A percentile compares a stretch with the other conserved stretches of the same genome.
Conservation (phyloP, 2,797 vertebrate genomes). For the Amblyopsis hoosieri region DNA sequence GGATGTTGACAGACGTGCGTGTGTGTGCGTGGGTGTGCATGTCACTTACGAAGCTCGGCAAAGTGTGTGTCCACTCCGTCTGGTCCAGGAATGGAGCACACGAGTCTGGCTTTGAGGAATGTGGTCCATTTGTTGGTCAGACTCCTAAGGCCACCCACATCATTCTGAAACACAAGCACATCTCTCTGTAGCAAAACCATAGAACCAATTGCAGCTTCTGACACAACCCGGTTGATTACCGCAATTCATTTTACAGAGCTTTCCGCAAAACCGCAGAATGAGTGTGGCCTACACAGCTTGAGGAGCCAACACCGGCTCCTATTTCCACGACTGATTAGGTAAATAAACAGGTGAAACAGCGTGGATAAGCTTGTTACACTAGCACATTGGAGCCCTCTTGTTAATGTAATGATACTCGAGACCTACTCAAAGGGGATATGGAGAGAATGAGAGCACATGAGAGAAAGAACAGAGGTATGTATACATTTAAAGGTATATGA, state of each 20-base stretch:
- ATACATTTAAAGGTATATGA: slow-evolving; percentile 21
- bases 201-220: slow-evolving; percentile 21
- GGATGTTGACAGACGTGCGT: background rate
- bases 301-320: slow-evolving; percentile 30
- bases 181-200: slow-evolving; percentile 22
- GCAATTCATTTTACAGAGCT: slow-evolving; percentile 34
- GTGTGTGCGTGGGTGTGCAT: background rate
- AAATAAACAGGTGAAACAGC: slow-evolving; percentile 57
- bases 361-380: slow-evolving; percentile 45
- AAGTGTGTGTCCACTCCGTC: slow-evolving; percentile 96
- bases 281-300: slow-evolving; percentile 24
- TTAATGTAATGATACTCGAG: slow-evolving; percentile 42
- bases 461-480: slow-evolving; percentile 31
- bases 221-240: slow-evolving; percentile 8
- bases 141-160: slow-evolving; percentile 94
- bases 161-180: slow-evolving; percentile 84
- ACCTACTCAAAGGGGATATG: slow-evolving; percentile 27
- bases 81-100: slow-evolving; percentile 93
- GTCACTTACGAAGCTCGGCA: slow-evolving; percentile 93
- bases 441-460: background rate
- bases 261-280: slow-evolving; percentile 14
- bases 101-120: slow-evolving; percentile 93
- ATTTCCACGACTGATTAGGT: slow-evolving; percentile 54
- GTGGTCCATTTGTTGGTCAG: slow-evolving; percentile 99
- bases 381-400: slow-evolving; percentile 42